These are phyloP conservation scores for Zaprionus lachaisei DNA, from an alignment of 1,140 invertebrate species.

Conservation along the genomic window DNA sequence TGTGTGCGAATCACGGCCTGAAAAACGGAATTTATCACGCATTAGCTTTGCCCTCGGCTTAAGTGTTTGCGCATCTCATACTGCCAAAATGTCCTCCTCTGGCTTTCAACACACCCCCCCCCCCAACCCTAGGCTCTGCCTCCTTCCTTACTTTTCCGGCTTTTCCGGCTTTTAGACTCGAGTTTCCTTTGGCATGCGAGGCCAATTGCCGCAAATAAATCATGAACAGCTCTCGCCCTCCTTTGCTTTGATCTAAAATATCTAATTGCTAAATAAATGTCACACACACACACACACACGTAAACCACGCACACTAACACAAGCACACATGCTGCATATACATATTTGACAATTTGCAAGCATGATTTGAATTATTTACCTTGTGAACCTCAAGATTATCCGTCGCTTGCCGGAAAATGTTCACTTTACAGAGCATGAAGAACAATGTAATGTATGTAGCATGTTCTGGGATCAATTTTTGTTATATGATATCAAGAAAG, in stretches of 20 bases:
- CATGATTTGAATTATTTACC: constrained; percentile 5
- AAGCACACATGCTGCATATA: neutral
- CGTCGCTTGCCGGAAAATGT: neutral
- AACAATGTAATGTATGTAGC: too few relatives aligned
- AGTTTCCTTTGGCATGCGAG: constrained; percentile 14
- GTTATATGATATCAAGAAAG: too few relatives aligned
- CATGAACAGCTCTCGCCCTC: constrained; percentile 19
- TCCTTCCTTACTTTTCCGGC: neutral
- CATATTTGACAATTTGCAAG: neutral
- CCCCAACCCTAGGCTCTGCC: too few relatives aligned
- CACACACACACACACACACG: neutral
- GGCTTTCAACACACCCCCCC: too few relatives aligned
- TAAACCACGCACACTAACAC: too few relatives aligned
- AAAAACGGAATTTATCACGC: constrained; percentile 45
- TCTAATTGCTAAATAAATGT: constrained; percentile 13
- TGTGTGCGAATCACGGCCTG: constrained; percentile 18
- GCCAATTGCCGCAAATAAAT: constrained; percentile 35
- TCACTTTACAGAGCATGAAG: neutral
- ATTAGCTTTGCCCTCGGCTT: constrained; percentile 16
- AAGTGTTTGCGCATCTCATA: neutral
- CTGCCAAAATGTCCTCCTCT: neutral
- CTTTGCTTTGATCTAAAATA: constrained; percentile 20
- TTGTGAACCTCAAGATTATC: neutral
- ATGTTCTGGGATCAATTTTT: too few relatives aligned
- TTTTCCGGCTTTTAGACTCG: neutral